Conservation (phyloP, 2,888 invertebrate species). For the Hirudinaria manillensis region DNA sequence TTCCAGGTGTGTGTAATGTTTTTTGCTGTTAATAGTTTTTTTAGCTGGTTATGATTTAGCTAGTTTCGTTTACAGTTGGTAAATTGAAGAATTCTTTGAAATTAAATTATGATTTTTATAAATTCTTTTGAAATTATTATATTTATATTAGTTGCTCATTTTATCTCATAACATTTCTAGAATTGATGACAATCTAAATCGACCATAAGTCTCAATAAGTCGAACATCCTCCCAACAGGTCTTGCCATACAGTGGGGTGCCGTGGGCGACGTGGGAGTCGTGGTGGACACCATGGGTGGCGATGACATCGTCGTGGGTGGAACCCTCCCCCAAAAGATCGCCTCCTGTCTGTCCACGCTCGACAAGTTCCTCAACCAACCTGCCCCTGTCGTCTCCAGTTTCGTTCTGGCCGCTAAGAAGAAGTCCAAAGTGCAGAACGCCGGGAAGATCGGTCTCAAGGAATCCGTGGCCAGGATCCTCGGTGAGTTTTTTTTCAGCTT, state of each 20-base stretch:
- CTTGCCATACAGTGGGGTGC: conserved; percentile 97
- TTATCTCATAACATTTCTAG: too few relatives aligned
- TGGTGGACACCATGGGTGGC: conserved; percentile 77
- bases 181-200: too few relatives aligned
- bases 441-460: conserved; percentile 64
- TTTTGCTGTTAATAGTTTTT: background rate
- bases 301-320: conserved; percentile 89
- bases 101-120: too few relatives aligned
- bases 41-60: too few relatives aligned
- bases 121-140: too few relatives aligned
- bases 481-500: conserved; percentile 55
- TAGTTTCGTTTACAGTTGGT: too few relatives aligned
- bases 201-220: too few relatives aligned
- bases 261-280: conserved; percentile 90
- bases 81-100: too few relatives aligned
- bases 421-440: conserved; percentile 55
- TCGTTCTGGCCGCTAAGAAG: conserved; percentile 73
- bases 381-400: conserved; percentile 53
- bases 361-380: conserved; percentile 84
- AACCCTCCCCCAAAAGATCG: conserved; percentile 87
- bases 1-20: conserved; percentile 56
- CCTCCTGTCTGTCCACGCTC: conserved; percentile 82
- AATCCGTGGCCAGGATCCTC: conserved; percentile 79
- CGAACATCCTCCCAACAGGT: conserved; percentile 42
- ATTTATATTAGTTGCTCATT: too few relatives aligned